These are phyloP conservation scores for Chironomus riparius DNA, from an alignment of 2,888 invertebrate genomes.

Conservation along the genomic window DNA sequence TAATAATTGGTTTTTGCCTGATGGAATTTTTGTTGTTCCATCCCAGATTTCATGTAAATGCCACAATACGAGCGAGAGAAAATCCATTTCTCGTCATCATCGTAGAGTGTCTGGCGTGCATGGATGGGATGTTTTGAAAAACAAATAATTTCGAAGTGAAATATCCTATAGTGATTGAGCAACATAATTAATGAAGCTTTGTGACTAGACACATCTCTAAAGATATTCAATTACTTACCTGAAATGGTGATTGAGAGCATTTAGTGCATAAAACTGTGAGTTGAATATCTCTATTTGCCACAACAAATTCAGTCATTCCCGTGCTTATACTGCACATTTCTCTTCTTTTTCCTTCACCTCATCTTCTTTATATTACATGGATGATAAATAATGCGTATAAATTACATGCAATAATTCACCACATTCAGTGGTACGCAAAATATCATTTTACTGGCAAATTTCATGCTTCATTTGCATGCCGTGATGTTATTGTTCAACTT, in stretches of 20 bases:
- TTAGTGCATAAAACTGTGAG: neutral
- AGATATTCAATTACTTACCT: constrained; percentile 16
- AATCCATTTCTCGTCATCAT: neutral
- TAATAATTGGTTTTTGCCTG: constrained; percentile 3
- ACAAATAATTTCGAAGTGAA: constrained; percentile 24
- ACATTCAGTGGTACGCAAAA: neutral
- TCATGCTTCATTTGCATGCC: constrained; percentile 1
- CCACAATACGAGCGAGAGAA: neutral
- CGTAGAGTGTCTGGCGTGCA: neutral
- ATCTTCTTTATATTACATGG: neutral
- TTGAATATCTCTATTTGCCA: neutral
- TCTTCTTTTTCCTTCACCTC: neutral
- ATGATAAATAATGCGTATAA: constrained; percentile 13
- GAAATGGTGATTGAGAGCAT: neutral
- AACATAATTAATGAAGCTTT: constrained; percentile 19
- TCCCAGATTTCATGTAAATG: neutral
- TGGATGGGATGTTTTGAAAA: neutral
- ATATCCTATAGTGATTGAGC: constrained; percentile 14
- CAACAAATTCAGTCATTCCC: neutral
- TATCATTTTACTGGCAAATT: constrained; percentile 7
- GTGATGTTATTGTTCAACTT: constrained; percentile 12
- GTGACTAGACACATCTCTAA: neutral
- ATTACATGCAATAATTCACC: constrained; percentile 17
- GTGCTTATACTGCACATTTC: neutral
- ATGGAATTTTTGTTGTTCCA: neutral